phyloP scores from a whole-genome alignment of 2,113 vertebrate species.

The Lampris megalopsis region DNA sequence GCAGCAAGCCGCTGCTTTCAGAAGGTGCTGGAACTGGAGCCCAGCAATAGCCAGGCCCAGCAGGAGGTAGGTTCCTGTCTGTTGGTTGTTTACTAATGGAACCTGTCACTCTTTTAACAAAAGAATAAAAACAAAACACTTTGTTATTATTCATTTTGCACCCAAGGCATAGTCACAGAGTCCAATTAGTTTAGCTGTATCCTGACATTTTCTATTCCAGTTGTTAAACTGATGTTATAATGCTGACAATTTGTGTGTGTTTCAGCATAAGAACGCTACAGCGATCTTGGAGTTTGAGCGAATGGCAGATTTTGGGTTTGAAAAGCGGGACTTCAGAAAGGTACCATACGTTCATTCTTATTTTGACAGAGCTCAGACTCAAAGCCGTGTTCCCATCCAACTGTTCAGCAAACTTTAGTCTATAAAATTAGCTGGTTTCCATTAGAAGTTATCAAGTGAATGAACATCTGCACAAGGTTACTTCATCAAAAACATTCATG shows the following conservation, averaged over 20 bases:
- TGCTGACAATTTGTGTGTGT: slow-evolving; percentile 23
- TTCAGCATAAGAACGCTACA: slow-evolving; percentile 89
- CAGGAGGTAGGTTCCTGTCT: slow-evolving; percentile 84
- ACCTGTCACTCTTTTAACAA: too few relatives aligned
- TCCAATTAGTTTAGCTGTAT: not conserved
- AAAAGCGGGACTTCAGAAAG: slow-evolving; percentile 96
- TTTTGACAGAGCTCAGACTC: not conserved
- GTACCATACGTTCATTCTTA: slow-evolving; percentile 66
- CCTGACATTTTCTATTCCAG: not conserved
- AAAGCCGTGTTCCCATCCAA: too few relatives aligned
- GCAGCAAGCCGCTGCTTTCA: slow-evolving; percentile 93
- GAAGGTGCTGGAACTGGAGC: slow-evolving; percentile 91
- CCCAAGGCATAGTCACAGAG: not conserved
- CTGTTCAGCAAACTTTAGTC: too few relatives aligned
- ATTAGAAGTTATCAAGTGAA: too few relatives aligned
- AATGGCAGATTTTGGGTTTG: slow-evolving; percentile 92
- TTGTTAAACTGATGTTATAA: not conserved
- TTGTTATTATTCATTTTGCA: not conserved
- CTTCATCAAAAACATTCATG: too few relatives aligned
- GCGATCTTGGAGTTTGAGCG: slow-evolving; percentile 91
- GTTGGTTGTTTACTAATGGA: not conserved
- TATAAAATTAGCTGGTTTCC: too few relatives aligned
- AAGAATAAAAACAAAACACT: too few relatives aligned
- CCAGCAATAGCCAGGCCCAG: slow-evolving; percentile 87
- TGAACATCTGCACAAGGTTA: too few relatives aligned